Base-by-base conservation (phyloP, 2,797 vertebrate species). In the Meriones psammophilus region DNA sequence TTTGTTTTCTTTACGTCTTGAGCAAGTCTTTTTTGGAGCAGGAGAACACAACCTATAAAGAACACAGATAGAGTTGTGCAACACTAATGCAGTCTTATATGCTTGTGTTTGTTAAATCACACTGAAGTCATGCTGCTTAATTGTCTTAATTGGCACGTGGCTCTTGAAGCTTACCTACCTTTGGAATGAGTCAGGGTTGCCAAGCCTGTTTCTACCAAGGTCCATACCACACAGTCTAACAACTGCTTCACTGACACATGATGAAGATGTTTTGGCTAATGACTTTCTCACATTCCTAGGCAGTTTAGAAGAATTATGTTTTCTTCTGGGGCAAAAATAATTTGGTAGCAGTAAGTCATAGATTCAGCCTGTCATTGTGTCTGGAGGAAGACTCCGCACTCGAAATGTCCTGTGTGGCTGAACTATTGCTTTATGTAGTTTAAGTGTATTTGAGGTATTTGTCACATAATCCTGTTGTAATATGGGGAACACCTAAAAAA, bases 81-180 rank as follows among this genome's bases (percentile, higher is more conserved):
- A 60, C 42, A 26, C 36, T n/a, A 93, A 78, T 33, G 58, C 26
- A 97, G 80, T 46, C 64, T 89, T 91, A 92, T 94, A 76, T 15
- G 24, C 6, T 56, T 92, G 54, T 33, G 71, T 73, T 68, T 56
- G 80, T 36, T 80, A 68, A 1, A 74, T 68, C 50, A 95, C 85
- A 8, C n/a, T 80, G 24, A 94, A 92, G 66, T 1, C 74, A 36
- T 79, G 69, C 20, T 84, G 39, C 74, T 60, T 85, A 85, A 68
- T 50, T 85, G 64, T 24, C 42, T 54, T 85, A 39, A 80, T 79
- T 89, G 58, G 3, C 58, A 71, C 88, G 24, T 80, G 33, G 18
- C 71, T 92, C 62, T 77, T 56, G 62, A 54, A 91, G 66, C 36
- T 95, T 66, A 94, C 91, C 81, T 66, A 56, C 36, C 5, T 71